Conservation (phyloP, 1,140 invertebrate species). For the Rhagoletis pomonella region DNA sequence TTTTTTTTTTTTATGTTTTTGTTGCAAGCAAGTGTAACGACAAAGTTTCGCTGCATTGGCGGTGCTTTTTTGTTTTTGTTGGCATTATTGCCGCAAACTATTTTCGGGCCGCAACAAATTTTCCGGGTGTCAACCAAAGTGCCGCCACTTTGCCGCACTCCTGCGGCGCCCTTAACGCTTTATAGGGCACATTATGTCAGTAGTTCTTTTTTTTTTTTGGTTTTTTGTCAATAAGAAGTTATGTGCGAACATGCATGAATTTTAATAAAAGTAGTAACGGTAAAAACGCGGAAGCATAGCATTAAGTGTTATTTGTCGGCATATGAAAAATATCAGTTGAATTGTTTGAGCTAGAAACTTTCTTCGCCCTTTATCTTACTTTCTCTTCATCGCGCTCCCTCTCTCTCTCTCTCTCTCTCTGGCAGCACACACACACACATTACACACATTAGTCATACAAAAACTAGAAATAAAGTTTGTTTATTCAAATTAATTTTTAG, state of each 20-base stretch:
- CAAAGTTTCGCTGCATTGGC: constrained; percentile 7
- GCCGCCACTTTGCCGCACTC: constrained; percentile 28
- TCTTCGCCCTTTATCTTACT: background rate
- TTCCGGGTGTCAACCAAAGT: constrained; percentile 32
- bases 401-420: background rate
- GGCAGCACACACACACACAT: background rate
- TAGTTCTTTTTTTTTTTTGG: background rate
- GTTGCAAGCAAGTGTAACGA: background rate
- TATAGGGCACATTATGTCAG: background rate
- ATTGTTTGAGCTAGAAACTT: background rate
- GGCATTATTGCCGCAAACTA: constrained; percentile 34
- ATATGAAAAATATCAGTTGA: constrained; percentile 10
- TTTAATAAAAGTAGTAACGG: background rate
- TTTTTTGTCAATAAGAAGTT: background rate
- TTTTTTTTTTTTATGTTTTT: background rate
- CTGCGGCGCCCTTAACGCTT: background rate
- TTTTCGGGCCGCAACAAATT: background rate
- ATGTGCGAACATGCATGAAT: background rate
- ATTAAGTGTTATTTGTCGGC: background rate
- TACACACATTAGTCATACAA: background rate
- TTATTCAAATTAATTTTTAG: constrained; percentile 25
- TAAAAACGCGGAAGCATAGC: background rate
- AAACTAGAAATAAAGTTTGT: background rate
- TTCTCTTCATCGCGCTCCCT: no score
- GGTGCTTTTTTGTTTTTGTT: background rate